Percentiles rank a stretch among this genome's conserved stretches.
phyloP scores from a whole-genome alignment of 2,113 vertebrate genomes.

The Bufo gargarizans region DNA sequence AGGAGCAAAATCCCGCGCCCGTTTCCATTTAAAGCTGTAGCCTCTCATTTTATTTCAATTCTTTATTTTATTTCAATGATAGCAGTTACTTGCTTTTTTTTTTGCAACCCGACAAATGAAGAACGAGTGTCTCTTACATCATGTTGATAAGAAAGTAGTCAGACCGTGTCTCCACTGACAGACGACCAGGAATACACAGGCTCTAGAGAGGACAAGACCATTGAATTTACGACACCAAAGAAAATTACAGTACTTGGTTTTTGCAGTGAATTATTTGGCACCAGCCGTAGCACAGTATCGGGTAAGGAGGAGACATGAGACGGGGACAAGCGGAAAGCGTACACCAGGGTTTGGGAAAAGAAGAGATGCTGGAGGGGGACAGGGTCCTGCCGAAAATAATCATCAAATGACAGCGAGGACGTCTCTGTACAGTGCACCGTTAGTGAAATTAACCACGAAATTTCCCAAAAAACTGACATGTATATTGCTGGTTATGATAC shows the following conservation, averaged over 20 bases:
- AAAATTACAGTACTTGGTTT: slow-evolving; percentile 68
- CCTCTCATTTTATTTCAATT: slow-evolving; percentile 28
- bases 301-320: slow-evolving; percentile 20
- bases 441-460: slow-evolving; percentile 10
- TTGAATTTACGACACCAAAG: slow-evolving; percentile 54
- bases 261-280: slow-evolving; percentile 63
- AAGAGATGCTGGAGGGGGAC: not conserved
- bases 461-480: not conserved
- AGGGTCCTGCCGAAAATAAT: slow-evolving; percentile 6
- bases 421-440: slow-evolving; percentile 24
- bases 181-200: slow-evolving; percentile 52
- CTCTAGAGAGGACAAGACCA: slow-evolving; percentile 36
- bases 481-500: slow-evolving; percentile 19
- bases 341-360: not conserved
- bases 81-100: slow-evolving; percentile 20
- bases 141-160: slow-evolving; percentile 20
- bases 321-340: slow-evolving; percentile 35
- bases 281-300: slow-evolving; percentile 43
- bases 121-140: not conserved
- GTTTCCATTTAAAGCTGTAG: not conserved
- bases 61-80: slow-evolving; percentile 31
- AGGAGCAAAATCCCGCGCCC: not conserved
- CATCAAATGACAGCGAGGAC: not conserved
- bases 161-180: slow-evolving; percentile 25
- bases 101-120: slow-evolving; percentile 38